phyloP scores from a whole-genome alignment of 2,113 vertebrate genomes.

The Acrocephalus arundinaceus region DNA sequence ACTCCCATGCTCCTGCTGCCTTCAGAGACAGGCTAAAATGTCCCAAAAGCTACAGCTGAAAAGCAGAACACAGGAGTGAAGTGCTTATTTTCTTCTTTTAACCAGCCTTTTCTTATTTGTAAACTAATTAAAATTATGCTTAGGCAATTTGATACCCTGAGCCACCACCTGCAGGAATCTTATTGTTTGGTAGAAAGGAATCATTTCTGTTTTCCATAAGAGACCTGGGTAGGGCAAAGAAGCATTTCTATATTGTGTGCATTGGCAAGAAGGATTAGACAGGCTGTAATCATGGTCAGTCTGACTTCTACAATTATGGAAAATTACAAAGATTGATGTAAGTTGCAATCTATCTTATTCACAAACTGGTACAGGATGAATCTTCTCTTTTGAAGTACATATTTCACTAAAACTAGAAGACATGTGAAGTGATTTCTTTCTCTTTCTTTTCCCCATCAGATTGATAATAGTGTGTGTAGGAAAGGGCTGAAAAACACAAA shows the following conservation, averaged over 20 bases:
- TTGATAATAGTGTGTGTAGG: constrained; percentile 57
- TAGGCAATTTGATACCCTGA: not conserved
- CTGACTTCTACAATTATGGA: constrained; percentile 22
- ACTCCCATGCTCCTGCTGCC: not conserved
- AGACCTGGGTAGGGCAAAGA: not conserved
- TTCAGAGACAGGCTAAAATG: not conserved
- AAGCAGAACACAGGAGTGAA: not conserved
- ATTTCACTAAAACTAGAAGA: constrained; percentile 39
- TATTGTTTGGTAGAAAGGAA: not conserved
- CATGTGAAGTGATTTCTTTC: constrained; percentile 32
- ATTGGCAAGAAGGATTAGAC: not conserved
- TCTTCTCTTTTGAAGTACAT: constrained; percentile 32
- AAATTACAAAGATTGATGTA: constrained; percentile 9
- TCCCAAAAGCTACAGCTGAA: not conserved
- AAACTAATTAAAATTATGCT: not conserved
- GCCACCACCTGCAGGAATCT: not conserved
- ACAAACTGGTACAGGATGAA: not conserved
- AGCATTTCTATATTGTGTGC: not conserved
- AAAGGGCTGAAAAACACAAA: constrained; percentile 56
- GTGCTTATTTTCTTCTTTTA: not conserved
- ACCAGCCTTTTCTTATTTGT: not conserved
- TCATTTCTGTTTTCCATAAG: not conserved
- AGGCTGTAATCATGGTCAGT: constrained; percentile 47
- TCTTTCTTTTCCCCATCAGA: constrained; percentile 42
- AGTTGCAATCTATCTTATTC: constrained; percentile 46